Percentiles rank a stretch among this genome's conserved stretches.
These are phyloP conservation scores for Dromiciops gliroides DNA, from an alignment of 2,113 vertebrate species.

Conservation along the genomic window DNA sequence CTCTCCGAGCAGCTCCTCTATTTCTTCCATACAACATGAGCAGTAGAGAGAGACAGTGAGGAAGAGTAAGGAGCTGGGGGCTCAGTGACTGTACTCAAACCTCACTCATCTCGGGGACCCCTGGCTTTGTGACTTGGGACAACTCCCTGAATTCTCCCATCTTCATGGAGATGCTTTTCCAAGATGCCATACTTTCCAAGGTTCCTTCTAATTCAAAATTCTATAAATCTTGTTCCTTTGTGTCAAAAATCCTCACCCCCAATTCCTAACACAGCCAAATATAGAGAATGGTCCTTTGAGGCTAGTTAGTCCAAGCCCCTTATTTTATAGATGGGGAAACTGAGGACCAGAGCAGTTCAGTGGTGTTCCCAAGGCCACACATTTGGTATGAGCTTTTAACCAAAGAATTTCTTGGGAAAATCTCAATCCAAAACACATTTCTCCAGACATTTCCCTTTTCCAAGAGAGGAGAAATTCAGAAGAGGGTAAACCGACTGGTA, in stretches of 20 bases:
- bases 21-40: no score
- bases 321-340: background rate
- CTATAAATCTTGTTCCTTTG: background rate
- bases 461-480: slow-evolving; percentile 9
- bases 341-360: background rate
- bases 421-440: slow-evolving; percentile 1
- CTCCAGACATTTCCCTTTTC: slow-evolving; percentile 9
- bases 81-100: no score
- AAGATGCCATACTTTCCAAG: no score
- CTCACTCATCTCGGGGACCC: no score
- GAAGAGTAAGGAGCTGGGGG: no score
- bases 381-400: slow-evolving; percentile 41
- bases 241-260: background rate
- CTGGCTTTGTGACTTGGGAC: no score
- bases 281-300: background rate
- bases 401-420: slow-evolving; percentile 30
- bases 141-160: no score
- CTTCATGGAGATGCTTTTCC: no score
- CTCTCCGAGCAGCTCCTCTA: background rate
- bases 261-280: background rate
- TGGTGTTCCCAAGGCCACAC: slow-evolving; percentile 8
- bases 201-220: no score
- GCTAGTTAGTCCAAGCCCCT: no score
- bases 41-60: no score
- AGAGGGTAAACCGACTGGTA: background rate